Base-by-base conservation (phyloP, 2,797 vertebrate species). In the Lagorchestes hirsutus region DNA sequence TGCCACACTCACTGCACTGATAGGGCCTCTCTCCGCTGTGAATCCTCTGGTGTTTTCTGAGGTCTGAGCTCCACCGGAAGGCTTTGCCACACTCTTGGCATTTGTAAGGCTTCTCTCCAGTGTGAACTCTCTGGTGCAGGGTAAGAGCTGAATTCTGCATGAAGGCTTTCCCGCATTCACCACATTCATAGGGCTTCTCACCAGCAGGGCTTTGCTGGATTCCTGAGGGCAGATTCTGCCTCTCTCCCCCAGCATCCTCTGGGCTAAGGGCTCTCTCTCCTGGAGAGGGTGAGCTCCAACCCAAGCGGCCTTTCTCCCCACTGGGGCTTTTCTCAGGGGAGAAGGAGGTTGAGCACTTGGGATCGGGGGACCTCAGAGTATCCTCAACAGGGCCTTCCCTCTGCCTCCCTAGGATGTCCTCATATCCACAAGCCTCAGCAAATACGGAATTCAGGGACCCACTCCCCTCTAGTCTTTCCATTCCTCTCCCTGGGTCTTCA, bases 21-120 rank as follows among this genome's bases (percentile, higher is more conserved):
- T 93, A 96, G 0, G 95, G 97, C 55, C 92, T 96, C 59, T 97
- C 95, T 28, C 93, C 95, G 29, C 93, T 96, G 97, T 95, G 97
- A 24, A 55, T 96, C 11, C 96, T 94, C n/a, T 90, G 90, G 58
- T 90, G 55, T 40, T 22, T 55, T 14, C 55, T 56, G 27, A 93
- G 93, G 74, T 56, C n/a, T 1, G 74, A 93, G 74, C 93, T 93
- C 55, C 93, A 90, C 13, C 40, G 31, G 93, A 57, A 90, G 54
- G 55, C 28, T 96, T 96, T 96, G 2, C 96, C 93, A 14, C 93
- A 96, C 58, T 93, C 82, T 0, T 28, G 50, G 50, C 96, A 96
- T 13, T 55, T 90, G 87, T 94, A 97, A 5, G 96, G 96, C 40
- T 96, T 96, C 90, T 97, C 96, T 13, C 96, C 94, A 0, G 94